Percentiles rank a stretch among this genome's conserved stretches.
Conservation (phyloP, 2,888 invertebrate genomes). For the Dilophus febrilis region DNA sequence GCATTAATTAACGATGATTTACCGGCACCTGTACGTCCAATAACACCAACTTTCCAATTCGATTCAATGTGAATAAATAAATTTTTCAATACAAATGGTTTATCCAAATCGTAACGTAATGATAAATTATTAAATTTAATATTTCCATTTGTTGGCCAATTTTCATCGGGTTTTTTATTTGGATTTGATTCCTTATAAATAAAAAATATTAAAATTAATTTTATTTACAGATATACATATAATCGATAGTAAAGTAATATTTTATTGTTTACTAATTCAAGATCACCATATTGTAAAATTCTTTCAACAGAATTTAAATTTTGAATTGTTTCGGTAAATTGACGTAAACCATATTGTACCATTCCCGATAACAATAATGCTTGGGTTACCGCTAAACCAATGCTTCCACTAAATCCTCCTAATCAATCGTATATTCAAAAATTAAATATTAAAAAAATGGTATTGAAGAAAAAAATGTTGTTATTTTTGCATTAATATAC, state of each 20-base stretch:
- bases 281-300: conserved; percentile 40
- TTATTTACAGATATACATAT: not conserved
- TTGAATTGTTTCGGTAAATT: conserved; percentile 47
- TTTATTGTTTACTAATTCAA: conserved; percentile 29
- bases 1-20: conserved; percentile 45
- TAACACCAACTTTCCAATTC: conserved; percentile 40
- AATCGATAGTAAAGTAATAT: not conserved
- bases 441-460: too few relatives aligned
- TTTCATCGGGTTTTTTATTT: conserved; percentile 10
- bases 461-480: not conserved
- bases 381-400: conserved; percentile 50
- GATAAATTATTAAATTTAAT: conserved; percentile 33
- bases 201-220: not conserved
- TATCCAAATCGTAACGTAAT: conserved; percentile 35
- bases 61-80: conserved; percentile 30
- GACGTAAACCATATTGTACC: conserved; percentile 53
- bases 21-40: conserved; percentile 46
- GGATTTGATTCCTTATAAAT: conserved; percentile 23
- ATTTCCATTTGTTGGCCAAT: conserved; percentile 35
- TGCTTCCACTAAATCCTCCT: conserved; percentile 43
- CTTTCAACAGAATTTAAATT: conserved; percentile 49
- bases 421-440: too few relatives aligned
- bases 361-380: conserved; percentile 51
- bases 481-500: not conserved
- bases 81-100: conserved; percentile 38